Base-by-base conservation (phyloP, 2,113 vertebrate genomes). In the Corythoichthys intestinalis region DNA sequence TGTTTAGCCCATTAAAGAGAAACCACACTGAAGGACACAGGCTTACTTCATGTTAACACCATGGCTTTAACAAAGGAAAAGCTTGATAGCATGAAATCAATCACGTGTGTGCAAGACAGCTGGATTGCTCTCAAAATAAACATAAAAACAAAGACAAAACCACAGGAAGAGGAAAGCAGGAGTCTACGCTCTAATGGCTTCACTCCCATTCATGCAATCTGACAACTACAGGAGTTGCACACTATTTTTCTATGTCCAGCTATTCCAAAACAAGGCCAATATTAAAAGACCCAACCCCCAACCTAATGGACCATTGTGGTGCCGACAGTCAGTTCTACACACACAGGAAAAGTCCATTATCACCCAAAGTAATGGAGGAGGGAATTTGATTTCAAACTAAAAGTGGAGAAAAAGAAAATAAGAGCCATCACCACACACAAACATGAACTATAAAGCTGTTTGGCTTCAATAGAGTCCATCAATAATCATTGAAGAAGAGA, bases 341-440 rank as follows among this genome's bases (percentile, higher is more conserved):
- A 74, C 83, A 75, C 83, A 89, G 83, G 85, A 91, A 89, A 80
- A 80, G 75, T 85, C 82, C 71, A 81, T 87, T 89, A 88, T 87
- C 85, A 87, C 82, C 70, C 85, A 57, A 72, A 78, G 6, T 69
- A 76, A 85, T 86, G 83, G 73, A 73, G 74, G 56, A 15, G 12
- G 37, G 47, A 1, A 5, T 4, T 53, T n/a, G 41, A 83, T 73
- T 83, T 80, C 82, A 83, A 83, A 79, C 73, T 53, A 64, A 80
- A 72, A 76, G 73, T 38, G 49, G 59, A 70, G 70, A 71, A 75
- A 76, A 84, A 77, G 78, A 85, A 87, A 85, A 84, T 79, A 86
- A 76, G 39, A 69, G 68, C 72, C 48, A 86, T 82, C 78, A 84
- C 76, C 81, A 85, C 60, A 9, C 41, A 63, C 77, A 84, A 74